phyloP scores from a whole-genome alignment of 2,797 vertebrate species.

The Pteropus rufus region DNA sequence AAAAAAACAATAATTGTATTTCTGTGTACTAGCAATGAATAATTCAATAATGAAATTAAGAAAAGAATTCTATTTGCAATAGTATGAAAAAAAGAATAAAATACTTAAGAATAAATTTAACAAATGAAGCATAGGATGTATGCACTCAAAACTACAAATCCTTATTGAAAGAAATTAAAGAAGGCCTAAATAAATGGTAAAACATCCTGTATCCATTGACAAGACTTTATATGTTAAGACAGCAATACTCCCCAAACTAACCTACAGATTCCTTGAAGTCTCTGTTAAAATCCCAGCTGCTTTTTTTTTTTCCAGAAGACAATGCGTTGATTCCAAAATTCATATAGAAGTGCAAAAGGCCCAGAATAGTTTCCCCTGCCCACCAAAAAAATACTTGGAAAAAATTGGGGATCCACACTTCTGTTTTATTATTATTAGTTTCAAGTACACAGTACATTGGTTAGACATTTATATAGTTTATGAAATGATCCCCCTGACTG shows the following conservation, averaged over 20 bases:
- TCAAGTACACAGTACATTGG: too few relatives aligned
- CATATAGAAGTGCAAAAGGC: not conserved
- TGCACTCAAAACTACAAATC: not conserved
- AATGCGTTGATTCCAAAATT: not conserved
- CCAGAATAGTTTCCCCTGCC: not conserved
- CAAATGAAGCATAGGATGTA: not conserved
- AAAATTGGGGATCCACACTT: not conserved
- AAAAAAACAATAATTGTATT: not conserved
- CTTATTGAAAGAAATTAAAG: not conserved
- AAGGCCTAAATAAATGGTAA: not conserved
- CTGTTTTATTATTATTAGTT: not conserved
- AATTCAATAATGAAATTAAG: not conserved
- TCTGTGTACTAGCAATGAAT: not conserved
- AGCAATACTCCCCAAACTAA: not conserved
- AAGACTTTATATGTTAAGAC: not conserved
- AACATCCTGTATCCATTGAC: not conserved
- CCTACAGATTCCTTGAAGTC: not conserved
- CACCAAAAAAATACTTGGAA: not conserved
- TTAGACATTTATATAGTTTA: too few relatives aligned
- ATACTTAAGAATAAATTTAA: not conserved
- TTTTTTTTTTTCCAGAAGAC: not conserved
- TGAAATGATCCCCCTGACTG: too few relatives aligned
- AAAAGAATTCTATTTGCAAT: not conserved
- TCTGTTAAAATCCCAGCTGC: not conserved
- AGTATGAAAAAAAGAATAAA: not conserved